Percentiles rank a stretch among this genome's conserved stretches.
Conservation (phyloP, 2,113 vertebrate genomes). For the Lamprotornis superbus region DNA sequence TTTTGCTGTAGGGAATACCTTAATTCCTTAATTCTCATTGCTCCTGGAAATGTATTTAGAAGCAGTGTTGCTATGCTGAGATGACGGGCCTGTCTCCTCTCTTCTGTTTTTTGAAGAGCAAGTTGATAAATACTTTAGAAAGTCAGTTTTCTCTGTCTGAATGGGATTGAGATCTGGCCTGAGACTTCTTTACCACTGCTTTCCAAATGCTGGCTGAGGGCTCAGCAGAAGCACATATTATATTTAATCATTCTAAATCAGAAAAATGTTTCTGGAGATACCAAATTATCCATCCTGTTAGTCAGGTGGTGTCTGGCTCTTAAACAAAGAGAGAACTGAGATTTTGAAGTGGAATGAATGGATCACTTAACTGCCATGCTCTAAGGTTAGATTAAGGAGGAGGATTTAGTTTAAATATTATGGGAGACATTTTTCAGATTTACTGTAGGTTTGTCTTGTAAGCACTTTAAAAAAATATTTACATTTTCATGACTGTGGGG, state of each 20-base stretch:
- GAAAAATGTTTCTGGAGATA: constrained; percentile 4
- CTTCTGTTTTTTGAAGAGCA: background rate
- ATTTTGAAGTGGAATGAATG: constrained; percentile 66
- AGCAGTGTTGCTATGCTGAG: background rate
- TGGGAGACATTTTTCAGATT: constrained; percentile 68
- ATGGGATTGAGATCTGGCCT: background rate
- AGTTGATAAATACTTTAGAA: background rate
- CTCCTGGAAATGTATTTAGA: background rate
- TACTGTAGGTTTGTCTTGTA: constrained; percentile 71
- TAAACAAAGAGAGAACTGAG: constrained; percentile 23
- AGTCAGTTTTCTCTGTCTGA: background rate
- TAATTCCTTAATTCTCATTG: background rate
- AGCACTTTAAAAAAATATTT: constrained; percentile 73
- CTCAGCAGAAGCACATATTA: background rate
- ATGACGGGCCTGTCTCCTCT: background rate
- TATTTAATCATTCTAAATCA: background rate
- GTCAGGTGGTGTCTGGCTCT: constrained; percentile 35
- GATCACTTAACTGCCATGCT: constrained; percentile 55
- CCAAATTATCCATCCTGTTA: constrained; percentile 31
- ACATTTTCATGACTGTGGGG: constrained; percentile 53
- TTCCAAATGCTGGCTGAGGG: background rate
- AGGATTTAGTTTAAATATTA: constrained; percentile 68
- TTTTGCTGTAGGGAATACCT: background rate
- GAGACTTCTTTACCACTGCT: background rate
- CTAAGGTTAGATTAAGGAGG: constrained; percentile 64